Evolutionary conservation across 2,113 vertebrate species (phyloP).

Genomic region (Sturnira hondurensis): DNA sequence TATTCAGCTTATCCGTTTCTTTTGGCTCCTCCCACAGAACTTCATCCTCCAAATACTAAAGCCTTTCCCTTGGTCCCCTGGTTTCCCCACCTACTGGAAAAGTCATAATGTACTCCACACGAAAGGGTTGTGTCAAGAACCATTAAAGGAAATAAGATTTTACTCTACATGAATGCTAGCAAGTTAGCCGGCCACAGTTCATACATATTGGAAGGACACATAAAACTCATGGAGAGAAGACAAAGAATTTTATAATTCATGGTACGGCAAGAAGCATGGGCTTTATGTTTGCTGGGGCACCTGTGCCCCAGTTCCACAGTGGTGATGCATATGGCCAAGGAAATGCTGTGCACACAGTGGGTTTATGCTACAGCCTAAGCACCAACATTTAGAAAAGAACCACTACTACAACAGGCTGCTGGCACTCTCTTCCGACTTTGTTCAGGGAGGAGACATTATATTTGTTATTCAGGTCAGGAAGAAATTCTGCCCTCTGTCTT

Average conservation of each 20-base stretch:
- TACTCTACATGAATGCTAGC: neutral
- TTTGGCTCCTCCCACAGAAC: neutral
- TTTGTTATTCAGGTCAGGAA: neutral
- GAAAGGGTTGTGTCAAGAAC: neutral
- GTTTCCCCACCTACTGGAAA: neutral
- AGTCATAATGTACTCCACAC: neutral
- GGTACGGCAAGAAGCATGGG: neutral
- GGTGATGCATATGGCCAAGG: neutral
- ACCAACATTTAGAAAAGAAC: accelerated
- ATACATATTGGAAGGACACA: neutral
- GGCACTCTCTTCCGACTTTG: neutral
- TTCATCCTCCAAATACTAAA: neutral
- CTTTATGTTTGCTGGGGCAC: neutral
- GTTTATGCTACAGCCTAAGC: neutral
- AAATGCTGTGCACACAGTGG: neutral
- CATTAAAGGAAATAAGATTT: neutral
- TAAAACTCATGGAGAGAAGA: neutral
- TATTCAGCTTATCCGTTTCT: too few relatives aligned
- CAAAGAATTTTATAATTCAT: neutral
- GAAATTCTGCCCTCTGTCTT: neutral
- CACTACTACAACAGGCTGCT: neutral
- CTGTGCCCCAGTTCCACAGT: neutral
- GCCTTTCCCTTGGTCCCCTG: neutral
- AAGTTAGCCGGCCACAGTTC: neutral
- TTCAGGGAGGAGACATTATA: neutral